phyloP scores from a whole-genome alignment of 1,140 invertebrate genomes.

The Ectropis grisescens region DNA sequence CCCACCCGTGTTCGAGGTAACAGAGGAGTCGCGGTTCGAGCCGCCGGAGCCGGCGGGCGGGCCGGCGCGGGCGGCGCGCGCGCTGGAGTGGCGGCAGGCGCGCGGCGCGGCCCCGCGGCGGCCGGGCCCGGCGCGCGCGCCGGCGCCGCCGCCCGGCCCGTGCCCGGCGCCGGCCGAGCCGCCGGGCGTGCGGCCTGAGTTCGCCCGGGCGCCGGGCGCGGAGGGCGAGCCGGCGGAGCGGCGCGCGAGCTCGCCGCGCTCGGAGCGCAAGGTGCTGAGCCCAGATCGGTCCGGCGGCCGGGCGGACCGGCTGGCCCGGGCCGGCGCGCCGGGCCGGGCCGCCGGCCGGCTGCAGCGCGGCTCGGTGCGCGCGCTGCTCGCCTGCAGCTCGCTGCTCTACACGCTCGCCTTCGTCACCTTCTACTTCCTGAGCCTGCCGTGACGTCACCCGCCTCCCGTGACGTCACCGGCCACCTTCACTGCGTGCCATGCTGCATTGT shows the following conservation, averaged over 20 bases:
- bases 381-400: conserved; percentile 31
- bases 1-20: background rate
- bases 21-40: background rate
- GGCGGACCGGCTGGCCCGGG: too few relatives aligned
- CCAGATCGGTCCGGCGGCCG: conserved; percentile 1
- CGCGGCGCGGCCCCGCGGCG: conserved; percentile 1
- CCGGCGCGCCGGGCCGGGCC: conserved; percentile 3
- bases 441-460: too few relatives aligned
- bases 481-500: conserved; percentile 14
- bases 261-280: conserved; percentile 1
- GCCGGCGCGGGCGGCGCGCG: background rate
- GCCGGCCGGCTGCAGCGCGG: conserved; percentile 14
- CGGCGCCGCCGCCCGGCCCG: conserved; percentile 6
- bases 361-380: conserved; percentile 24
- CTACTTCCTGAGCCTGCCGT: conserved; percentile 46
- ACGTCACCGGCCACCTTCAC: background rate
- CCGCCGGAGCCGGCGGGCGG: background rate
- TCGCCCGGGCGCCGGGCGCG: background rate
- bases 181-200: conserved; percentile 34
- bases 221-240: conserved; percentile 8
- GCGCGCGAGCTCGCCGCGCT: conserved; percentile 18
- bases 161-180: conserved; percentile 15
- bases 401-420: conserved; percentile 38
- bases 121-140: conserved; percentile 8
- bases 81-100: conserved; percentile 2